Conservation (phyloP, 2,113 vertebrate species). For the Lethenteron reissneri region DNA sequence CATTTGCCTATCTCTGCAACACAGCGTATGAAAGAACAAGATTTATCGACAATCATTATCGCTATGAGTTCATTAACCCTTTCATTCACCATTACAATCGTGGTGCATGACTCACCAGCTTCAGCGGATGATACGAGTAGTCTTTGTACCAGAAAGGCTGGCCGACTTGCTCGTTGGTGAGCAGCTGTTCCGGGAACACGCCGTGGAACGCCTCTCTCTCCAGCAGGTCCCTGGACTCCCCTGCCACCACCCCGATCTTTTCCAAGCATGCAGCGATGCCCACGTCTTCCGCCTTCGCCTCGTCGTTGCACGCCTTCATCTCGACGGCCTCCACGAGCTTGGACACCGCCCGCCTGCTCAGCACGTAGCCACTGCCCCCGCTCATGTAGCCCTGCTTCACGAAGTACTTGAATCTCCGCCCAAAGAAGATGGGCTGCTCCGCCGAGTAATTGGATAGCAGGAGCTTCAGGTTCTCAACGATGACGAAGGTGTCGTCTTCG, state of each 20-base stretch:
- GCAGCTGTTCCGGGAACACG: too few relatives aligned
- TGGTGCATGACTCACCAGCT: too few relatives aligned
- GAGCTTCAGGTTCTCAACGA: constrained; percentile 37
- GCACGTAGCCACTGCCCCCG: constrained; percentile 60
- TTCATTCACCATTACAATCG: too few relatives aligned
- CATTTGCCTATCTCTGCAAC: too few relatives aligned
- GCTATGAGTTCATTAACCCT: too few relatives aligned
- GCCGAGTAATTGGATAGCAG: constrained; percentile 33
- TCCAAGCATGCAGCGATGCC: constrained; percentile 64
- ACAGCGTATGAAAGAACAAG: too few relatives aligned
- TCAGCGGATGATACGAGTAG: too few relatives aligned
- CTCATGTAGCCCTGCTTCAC: constrained; percentile 67
- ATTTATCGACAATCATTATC: too few relatives aligned
- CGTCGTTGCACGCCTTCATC: constrained; percentile 37
- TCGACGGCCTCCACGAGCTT: constrained; percentile 44
- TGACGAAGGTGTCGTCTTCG: constrained; percentile 29
- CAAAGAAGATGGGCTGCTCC: constrained; percentile 45
- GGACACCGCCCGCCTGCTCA: constrained; percentile 55
- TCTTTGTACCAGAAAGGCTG: too few relatives aligned
- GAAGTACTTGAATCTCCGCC: constrained; percentile 44
- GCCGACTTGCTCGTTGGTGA: too few relatives aligned
- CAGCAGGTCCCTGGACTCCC: constrained; percentile 40
- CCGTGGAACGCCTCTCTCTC: constrained; percentile 50
- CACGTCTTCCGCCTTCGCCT: constrained; percentile 44
- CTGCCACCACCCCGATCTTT: constrained; percentile 37